Evolutionary conservation across 2,888 invertebrate genomes (phyloP), one percentile per base, ranked within the genome.

Genomic region (Malthinus seriepunctatus): DNA sequence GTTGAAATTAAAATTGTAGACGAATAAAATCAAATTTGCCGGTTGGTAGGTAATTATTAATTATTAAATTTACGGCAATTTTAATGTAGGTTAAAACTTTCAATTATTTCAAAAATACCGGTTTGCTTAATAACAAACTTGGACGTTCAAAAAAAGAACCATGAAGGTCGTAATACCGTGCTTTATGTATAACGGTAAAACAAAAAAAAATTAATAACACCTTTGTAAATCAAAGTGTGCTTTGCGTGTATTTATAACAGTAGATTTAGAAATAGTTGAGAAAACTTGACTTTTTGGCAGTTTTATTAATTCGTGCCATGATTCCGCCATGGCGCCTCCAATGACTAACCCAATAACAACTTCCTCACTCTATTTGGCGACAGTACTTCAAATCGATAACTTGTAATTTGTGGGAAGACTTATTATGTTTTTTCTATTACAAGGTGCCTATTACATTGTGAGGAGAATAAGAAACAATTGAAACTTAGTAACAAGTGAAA

Each of bases 251-350:
- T n/a, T n/a, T n/a, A n/a, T 14, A 15, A 42, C n/a, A 15, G 12
- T 12, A 42, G 39, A 42, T 11, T 12, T 23, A 15, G 14, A 42
- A 15, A 14, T n/a, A 42, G 15, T 42, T 42, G 8, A 10, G 39
- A 42, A 42, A 15, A 42, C 5, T 23, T 23, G 5, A 23, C 5
- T 3, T 23, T 23, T 23, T 23, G 23, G 23, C 23, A 23, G 10
- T 42, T 42, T 4, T 42, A 12, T 42, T n/a, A n/a, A 42, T 42
- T 42, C 39, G 39, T 15, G 39, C 15, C 23, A 15, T n/a, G 39
- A n/a, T 42, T 42, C 39, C 39, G 39, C 15, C 39, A 42, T 15
- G 39, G 39, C 39, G 39, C n/a, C 39, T 42, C 15, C 23, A 23
- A 42, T 42, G 39, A 42, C 14, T 42, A 42, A 42, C 39, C 14